Base-by-base conservation (phyloP, 1,140 invertebrate species). In the Thaumatotibia leucotreta region DNA sequence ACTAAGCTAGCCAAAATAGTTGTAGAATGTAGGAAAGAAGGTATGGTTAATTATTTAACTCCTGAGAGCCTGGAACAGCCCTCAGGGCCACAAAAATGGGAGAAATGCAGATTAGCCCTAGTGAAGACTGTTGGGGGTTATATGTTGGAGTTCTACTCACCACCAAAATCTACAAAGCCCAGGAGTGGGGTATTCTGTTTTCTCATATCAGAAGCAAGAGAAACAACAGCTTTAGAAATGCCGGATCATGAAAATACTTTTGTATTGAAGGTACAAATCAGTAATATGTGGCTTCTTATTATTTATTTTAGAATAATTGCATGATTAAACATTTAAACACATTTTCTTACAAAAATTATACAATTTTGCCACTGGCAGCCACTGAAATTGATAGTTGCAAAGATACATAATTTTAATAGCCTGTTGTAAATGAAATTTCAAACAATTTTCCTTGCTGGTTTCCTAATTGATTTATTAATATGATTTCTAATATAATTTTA, bases 201-300 rank as follows among this genome's bases (percentile, higher is more conserved):
- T 76, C 93, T 98, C 32, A 98, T 99, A 68, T 96, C 95, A 4
- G 98, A 99, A 91, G 97, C 96, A 0, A 91, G 98, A 54, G 97
- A 99, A 91, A 99, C 98, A 0, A 99, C 97, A 22, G 96, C 97
- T 1, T 85, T 99, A 50, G 98, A 99, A 91, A 99, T 99, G 98
- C 98, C 98, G 0, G 98, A 99, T 88, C 96, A 97, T 83, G 96
- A 98, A 88, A 98, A 99, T 89, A 98, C 98, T 4, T 99, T 99
- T 93, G 98, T 99, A 22, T 89, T 99, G 2, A 98, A 98, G 84
- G 91, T 65, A 54, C n/a, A n/a, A n/a, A n/a, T n/a, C n/a, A 39
- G 20, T 23, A 27, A 65, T 68, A 32, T 63, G 27, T 32, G 20
- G 50, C 22, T 69, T 20, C 33, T 27, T 64, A 10, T 50, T 27